Base-by-base conservation (phyloP, 2,797 vertebrate species). In the Clarias laeviceps region DNA sequence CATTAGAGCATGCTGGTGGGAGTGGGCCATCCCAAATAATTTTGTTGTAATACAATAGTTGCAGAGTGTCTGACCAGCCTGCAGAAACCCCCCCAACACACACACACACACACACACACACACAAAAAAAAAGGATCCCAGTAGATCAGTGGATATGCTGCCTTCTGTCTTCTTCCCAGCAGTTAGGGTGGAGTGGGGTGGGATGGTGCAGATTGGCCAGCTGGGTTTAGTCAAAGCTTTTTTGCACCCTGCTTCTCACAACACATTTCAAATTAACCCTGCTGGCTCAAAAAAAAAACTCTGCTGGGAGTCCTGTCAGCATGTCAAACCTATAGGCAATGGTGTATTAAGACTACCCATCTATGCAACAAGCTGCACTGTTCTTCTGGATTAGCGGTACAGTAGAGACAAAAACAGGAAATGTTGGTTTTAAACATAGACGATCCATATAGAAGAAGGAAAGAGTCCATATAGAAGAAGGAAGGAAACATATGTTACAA, bases 241-340 rank as follows among this genome's bases (percentile, higher is more conserved):
- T 89, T 84, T 91, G 88, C 84, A 88, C 89, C 87, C 85, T 86
- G 78, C 89, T 80, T 82, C 87, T 83, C 91, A 87, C 82, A 87
- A 81, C 88, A 89, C 89, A 90, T 92, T 93, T 92, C 88, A 90
- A 91, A 93, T 92, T 89, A 93, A 93, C 91, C 89, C 86, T 64
- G n/a, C 29, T 59, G 87, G 79, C 88, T 87, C 89, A 65, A 24
- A 87, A 76, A 87, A 61, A n/a, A n/a, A n/a, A n/a, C 68, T 90
- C 88, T 80, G 56, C 70, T 62, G 86, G 76, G 70, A 89, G 83
- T 34, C 76, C 74, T 88, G 85, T 90, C 89, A 87, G n/a, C 32
- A 57, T 84, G 82, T 66, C 68, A 82, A 50, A 87, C 82, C 78
- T 64, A 85, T 85, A 85, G 78, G 76, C 65, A 90, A 86, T 72